Conservation (phyloP, 2,797 vertebrate genomes). For the Argyrosomus regius region DNA sequence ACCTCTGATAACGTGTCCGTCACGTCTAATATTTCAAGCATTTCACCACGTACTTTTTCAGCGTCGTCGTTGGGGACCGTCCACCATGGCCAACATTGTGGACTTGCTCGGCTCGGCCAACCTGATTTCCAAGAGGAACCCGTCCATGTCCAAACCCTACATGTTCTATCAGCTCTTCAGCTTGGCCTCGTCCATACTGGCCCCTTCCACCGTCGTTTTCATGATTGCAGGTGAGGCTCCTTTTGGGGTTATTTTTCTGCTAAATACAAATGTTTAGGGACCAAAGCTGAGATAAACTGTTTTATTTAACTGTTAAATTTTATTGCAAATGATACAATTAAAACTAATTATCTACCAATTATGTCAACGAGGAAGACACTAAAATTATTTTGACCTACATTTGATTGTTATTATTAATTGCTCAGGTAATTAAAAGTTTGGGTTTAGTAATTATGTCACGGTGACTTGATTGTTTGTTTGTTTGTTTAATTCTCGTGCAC, state of each 20-base stretch:
- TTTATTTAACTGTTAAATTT: not conserved
- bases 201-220: slow-evolving; percentile 78
- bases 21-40: not conserved
- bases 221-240: slow-evolving; percentile 77
- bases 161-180: slow-evolving; percentile 78
- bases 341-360: no score
- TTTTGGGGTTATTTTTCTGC: not conserved
- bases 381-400: not conserved
- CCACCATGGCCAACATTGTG: slow-evolving; percentile 80
- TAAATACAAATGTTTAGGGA: not conserved
- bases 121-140: slow-evolving; percentile 67
- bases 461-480: no score
- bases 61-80: slow-evolving; percentile 82
- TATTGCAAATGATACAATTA: no score
- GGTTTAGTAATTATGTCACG: not conserved
- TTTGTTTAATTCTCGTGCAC: slow-evolving; percentile 2
- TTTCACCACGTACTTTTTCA: not conserved
- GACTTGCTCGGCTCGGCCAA: slow-evolving; percentile 70
- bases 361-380: no score
- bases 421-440: no score
- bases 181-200: slow-evolving; percentile 71
- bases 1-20: not conserved
- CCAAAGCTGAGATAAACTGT: not conserved
- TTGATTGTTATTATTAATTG: not conserved
- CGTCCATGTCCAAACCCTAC: slow-evolving; percentile 77